Percentiles rank a stretch among this genome's conserved stretches.
Conservation (phyloP, 1,140 invertebrate species). For the Drosophila neocordata region DNA sequence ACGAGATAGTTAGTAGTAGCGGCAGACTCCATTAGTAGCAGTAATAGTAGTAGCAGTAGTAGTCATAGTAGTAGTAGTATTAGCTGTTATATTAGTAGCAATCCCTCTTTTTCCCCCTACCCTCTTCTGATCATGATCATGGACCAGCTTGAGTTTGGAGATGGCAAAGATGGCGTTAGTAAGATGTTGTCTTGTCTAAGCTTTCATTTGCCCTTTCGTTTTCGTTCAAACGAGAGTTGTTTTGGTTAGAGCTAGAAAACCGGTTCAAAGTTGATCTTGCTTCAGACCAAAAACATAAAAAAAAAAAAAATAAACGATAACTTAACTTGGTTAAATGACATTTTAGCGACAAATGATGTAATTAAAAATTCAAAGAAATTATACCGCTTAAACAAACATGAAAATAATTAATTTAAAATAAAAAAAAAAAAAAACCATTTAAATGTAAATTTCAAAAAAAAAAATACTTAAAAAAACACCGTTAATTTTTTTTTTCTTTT, state of each 20-base stretch:
- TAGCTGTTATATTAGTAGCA: neutral
- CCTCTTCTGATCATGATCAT: too few relatives aligned
- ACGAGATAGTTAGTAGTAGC: conserved; percentile 31
- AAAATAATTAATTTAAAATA: too few relatives aligned
- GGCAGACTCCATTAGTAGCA: neutral
- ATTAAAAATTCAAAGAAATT: conserved; percentile 7
- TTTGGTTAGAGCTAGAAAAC: conserved; percentile 67
- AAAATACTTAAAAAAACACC: neutral
- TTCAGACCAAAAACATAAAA: conserved; percentile 29
- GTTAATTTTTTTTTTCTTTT: neutral
- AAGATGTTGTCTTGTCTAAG: neutral
- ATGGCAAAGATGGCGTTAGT: too few relatives aligned
- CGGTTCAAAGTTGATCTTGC: conserved; percentile 45
- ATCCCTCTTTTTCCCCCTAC: too few relatives aligned
- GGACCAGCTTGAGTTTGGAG: too few relatives aligned
- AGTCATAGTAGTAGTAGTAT: neutral
- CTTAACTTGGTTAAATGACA: conserved; percentile 11
- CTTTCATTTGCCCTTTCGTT: conserved; percentile 76
- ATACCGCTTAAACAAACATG: too few relatives aligned
- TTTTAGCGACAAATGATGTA: conserved; percentile 8
- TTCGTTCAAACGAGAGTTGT: conserved; percentile 68
- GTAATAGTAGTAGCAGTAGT: neutral
- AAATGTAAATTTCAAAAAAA: too few relatives aligned
- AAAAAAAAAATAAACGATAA: neutral
- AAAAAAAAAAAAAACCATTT: neutral